Base-by-base conservation (phyloP, 2,888 invertebrate species). In the Epicampocera succincta region DNA sequence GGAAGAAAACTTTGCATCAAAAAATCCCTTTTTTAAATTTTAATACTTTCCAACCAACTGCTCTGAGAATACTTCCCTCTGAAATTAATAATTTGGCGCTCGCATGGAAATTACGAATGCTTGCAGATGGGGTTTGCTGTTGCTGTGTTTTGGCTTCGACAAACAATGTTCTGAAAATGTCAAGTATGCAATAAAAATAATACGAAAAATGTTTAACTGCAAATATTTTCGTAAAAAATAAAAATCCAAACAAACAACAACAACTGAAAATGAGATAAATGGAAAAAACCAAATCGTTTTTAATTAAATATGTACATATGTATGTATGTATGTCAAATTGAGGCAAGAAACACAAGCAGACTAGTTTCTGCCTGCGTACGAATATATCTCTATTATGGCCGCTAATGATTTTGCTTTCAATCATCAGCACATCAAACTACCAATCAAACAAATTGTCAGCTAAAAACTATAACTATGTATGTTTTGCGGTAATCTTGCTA, bases 141-240 rank as follows among this genome's bases (percentile, higher is more conserved):
- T 33, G 33, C 8, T 38, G 3, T 56, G 56, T 74, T 69, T 68
- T 75, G 15, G 15, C 54, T 52, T 73, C 21, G 19, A 50, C n/a
- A 17, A 44, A 63, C 29, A 38, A 60, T 69, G 65, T 74, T 69
- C 58, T 71, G 50, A 75, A 72, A 74, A 61, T 74, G 74, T 80
- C 80, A 80, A 79, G 60, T 73, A 19, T 72, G 21, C 48, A 48
- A 73, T 66, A 66, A 60, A 78, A 60, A 54, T n/a, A 58, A 58
- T 52, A 33, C 54, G 19, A 48, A 61, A 50, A 50, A 33, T 52
- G n/a, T n/a, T n/a, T n/a, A n/a, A n/a, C 29, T 68, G 46, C 11
- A n/a, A 74, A 66, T 25, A n/a, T n/a, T n/a, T n/a, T n/a, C n/a
- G n/a, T n/a, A n/a, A 54, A 44, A 33, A 52, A 42, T 44, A 9